A percentile compares a stretch with the other conserved stretches of the same genome.
Evolutionary conservation across 2,797 vertebrate genomes (phyloP).

Genomic region (Fistularia commersonii): DNA sequence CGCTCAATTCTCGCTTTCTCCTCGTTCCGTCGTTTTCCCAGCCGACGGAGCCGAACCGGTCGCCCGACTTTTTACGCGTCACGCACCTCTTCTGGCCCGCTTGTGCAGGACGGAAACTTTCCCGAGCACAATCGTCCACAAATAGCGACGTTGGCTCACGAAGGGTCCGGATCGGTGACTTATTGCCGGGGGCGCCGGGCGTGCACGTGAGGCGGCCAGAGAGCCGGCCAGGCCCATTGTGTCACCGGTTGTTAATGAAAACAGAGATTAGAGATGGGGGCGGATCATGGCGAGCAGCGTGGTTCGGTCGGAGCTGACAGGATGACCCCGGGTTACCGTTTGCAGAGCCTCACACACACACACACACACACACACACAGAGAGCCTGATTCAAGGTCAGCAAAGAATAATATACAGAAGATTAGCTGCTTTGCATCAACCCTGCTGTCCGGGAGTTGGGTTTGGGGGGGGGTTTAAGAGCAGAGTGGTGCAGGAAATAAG

Average conservation of each 20-base stretch:
- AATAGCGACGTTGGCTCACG: background rate
- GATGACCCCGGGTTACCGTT: conserved; percentile 36
- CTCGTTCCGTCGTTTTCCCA: too few species aligned
- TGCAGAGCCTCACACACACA: conserved; percentile 28
- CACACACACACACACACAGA: background rate
- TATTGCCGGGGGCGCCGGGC: background rate
- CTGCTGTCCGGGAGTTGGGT: conserved; percentile 6
- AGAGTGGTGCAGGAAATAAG: conserved; percentile 10
- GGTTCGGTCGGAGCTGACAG: conserved; percentile 38
- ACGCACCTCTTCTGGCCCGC: background rate
- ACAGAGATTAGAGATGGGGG: conserved; percentile 67
- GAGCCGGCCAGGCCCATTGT: conserved; percentile 12
- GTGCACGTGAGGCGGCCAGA: conserved; percentile 12
- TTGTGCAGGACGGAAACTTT: conserved; percentile 5
- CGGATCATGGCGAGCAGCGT: conserved; percentile 37
- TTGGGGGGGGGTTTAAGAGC: too few species aligned
- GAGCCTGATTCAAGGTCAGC: conserved; percentile 55
- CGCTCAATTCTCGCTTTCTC: too few species aligned
- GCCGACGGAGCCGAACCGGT: too few species aligned
- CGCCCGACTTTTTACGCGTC: background rate
- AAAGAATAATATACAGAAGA: conserved; percentile 46
- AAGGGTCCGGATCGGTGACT: conserved; percentile 4
- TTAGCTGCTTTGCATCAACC: conserved; percentile 42
- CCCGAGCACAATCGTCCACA: background rate
- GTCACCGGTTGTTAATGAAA: conserved; percentile 54